Evolutionary conservation across 1,140 invertebrate genomes (phyloP).

Genomic region (Procambarus clarkii): DNA sequence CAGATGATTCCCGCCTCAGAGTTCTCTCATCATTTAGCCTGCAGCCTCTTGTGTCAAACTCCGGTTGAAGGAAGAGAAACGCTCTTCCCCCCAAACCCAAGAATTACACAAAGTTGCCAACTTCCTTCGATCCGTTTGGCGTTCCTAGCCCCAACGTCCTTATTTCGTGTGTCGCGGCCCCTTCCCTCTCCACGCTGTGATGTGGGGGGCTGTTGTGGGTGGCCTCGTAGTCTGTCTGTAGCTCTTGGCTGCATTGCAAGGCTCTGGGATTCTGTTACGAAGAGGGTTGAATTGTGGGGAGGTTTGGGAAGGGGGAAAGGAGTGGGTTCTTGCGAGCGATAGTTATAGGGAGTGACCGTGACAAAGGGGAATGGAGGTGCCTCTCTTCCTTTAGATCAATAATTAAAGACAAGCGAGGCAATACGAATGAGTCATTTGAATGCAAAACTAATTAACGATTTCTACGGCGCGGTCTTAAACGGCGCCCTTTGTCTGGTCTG

Average conservation of each 20-base stretch:
- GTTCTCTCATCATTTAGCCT: slow-evolving; percentile 62
- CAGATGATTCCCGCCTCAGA: slow-evolving; percentile 37
- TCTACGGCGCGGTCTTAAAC: slow-evolving; percentile 59
- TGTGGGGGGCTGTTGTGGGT: too few species aligned
- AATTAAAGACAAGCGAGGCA: slow-evolving; percentile 68
- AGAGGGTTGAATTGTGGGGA: background rate
- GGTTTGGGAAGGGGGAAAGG: background rate
- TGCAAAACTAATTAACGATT: slow-evolving; percentile 70
- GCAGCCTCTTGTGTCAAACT: slow-evolving; percentile 49
- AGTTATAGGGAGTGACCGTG: background rate
- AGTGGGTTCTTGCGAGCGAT: background rate
- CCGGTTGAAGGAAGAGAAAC: slow-evolving; percentile 21
- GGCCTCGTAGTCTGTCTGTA: too few species aligned
- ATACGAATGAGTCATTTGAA: slow-evolving; percentile 69
- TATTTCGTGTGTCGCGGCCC: too few species aligned
- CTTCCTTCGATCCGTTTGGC: background rate
- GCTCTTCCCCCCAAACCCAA: slow-evolving; percentile 19
- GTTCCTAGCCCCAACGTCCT: too few species aligned
- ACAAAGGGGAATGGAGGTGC: background rate
- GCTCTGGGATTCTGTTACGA: too few species aligned
- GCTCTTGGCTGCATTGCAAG: too few species aligned
- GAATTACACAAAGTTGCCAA: slow-evolving; percentile 9
- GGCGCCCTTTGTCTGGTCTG: slow-evolving; percentile 37
- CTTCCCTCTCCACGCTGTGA: too few species aligned
- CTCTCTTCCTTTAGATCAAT: slow-evolving; percentile 65